Base-by-base conservation (phyloP, 2,888 invertebrate genomes). In the Megastigmus dorsalis region DNA sequence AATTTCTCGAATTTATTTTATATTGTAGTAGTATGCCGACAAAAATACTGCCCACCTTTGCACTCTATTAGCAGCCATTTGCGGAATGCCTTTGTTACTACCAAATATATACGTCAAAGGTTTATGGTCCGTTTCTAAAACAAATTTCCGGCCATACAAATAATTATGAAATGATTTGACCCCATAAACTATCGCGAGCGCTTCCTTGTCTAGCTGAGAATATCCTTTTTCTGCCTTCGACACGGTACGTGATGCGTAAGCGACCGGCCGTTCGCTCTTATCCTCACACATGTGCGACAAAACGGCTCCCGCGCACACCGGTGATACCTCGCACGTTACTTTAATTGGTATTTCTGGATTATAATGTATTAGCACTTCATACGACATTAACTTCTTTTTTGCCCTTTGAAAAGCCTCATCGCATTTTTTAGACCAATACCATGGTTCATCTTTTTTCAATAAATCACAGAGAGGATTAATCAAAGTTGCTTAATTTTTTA, bases 321-420 rank as follows among this genome's bases (percentile, higher is more conserved):
- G 81, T 6, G 84, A 86, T 0, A 88, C 88, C 80, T 89, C 88
- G 48, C 85, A 83, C 0, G 87, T 82, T 4, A 89, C 65, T 23
- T 79, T 74, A 7, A 88, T 45, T 23, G 80, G 80, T 7, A 65
- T 33, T 1, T 70, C 66, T 5, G 68, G 30, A 62, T 79, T 75
- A 48, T 76, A 82, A 70, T 80, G 80, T 13, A 50, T 33, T 23
- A 80, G 57, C 20, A 80, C 75, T 9, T 62, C 48, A 4, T 55
- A 48, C 1, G 72, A 75, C 0, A n/a, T 48, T 20, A 77, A n/a
- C n/a, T 63, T 60, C 2, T 18, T 28, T 60, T 76, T 77, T 0
- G 59, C 68, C 20, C 57, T 59, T 26, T 59, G 4, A 26, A 72
- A 75, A 0, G 75, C 65, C n/a, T n/a, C n/a, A n/a, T n/a, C n/a